phyloP scores from a whole-genome alignment of 2,797 vertebrate species.

The Oreonectes daqikongensis region DNA sequence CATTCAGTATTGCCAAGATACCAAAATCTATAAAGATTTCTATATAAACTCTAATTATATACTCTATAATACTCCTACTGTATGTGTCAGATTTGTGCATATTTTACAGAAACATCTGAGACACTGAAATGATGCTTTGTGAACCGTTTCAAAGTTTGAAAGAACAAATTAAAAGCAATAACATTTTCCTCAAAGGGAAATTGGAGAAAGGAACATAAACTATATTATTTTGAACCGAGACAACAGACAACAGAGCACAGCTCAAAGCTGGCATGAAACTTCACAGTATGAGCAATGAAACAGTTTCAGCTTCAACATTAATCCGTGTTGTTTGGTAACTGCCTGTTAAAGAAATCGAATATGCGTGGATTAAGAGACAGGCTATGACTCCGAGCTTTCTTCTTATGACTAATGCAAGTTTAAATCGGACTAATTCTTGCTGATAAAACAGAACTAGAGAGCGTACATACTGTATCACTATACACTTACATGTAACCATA shows the following conservation, averaged over 20 bases:
- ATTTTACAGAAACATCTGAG: too few species aligned
- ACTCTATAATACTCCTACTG: too few species aligned
- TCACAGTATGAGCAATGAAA: slow-evolving; percentile 46
- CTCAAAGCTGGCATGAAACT: slow-evolving; percentile 59
- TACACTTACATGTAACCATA: slow-evolving; percentile 43
- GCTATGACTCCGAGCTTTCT: slow-evolving; percentile 57
- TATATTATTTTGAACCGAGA: neutral
- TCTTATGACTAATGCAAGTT: slow-evolving; percentile 42
- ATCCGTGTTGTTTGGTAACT: slow-evolving; percentile 59
- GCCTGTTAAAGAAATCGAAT: slow-evolving; percentile 58
- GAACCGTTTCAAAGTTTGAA: neutral
- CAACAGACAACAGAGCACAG: slow-evolving; percentile 6
- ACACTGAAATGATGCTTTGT: neutral
- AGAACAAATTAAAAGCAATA: too few species aligned
- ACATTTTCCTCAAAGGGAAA: too few species aligned
- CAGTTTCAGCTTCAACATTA: slow-evolving; percentile 50
- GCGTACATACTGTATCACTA: slow-evolving; percentile 47
- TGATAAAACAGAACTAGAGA: slow-evolving; percentile 51
- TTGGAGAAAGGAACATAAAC: too few species aligned
- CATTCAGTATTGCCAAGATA: too few species aligned
- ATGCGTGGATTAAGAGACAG: slow-evolving; percentile 53
- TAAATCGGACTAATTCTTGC: slow-evolving; percentile 38
- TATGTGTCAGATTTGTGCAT: too few species aligned
- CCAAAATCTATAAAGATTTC: too few species aligned
- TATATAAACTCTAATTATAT: too few species aligned